Evolutionary conservation across 2,888 invertebrate genomes (phyloP).

Genomic region (Tiphia femorata): DNA sequence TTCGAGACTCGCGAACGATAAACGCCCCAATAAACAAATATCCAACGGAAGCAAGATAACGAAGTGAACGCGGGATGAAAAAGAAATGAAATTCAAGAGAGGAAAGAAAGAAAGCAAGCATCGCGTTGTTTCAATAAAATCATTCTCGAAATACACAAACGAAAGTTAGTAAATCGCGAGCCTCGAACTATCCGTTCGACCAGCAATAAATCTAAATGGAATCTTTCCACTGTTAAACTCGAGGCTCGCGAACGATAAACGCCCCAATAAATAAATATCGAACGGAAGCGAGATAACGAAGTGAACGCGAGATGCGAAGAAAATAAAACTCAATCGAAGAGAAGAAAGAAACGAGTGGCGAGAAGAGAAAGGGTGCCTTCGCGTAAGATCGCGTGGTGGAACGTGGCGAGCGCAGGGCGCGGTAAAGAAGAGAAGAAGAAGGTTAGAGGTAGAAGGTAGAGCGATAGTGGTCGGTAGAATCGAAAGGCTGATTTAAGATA

Average conservation of each 20-base stretch:
- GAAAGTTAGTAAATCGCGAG: too few relatives aligned
- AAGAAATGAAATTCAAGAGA: not conserved
- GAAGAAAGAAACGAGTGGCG: not conserved
- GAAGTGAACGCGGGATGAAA: not conserved
- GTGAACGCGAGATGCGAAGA: slow-evolving; percentile 10
- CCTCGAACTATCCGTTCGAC: too few relatives aligned
- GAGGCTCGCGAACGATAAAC: too few relatives aligned
- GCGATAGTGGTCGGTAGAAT: not conserved
- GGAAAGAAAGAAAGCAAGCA: slow-evolving; percentile 5
- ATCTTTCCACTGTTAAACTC: too few relatives aligned
- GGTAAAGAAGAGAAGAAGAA: not conserved
- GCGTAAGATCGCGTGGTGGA: not conserved
- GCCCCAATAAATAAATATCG: too few relatives aligned
- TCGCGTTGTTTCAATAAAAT: too few relatives aligned
- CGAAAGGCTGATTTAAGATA: not conserved
- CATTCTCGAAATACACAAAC: too few relatives aligned
- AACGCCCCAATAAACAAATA: too few relatives aligned
- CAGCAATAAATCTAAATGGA: too few relatives aligned
- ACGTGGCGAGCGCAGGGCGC: not conserved
- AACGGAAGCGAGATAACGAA: slow-evolving; percentile 4
- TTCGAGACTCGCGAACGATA: too few relatives aligned
- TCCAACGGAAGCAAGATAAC: slow-evolving; percentile 7
- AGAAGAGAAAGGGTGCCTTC: not conserved
- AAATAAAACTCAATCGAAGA: not conserved
- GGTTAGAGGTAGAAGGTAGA: not conserved